Evolutionary conservation across 2,888 invertebrate species (phyloP).

Genomic region (Tiliacea aurago): DNA sequence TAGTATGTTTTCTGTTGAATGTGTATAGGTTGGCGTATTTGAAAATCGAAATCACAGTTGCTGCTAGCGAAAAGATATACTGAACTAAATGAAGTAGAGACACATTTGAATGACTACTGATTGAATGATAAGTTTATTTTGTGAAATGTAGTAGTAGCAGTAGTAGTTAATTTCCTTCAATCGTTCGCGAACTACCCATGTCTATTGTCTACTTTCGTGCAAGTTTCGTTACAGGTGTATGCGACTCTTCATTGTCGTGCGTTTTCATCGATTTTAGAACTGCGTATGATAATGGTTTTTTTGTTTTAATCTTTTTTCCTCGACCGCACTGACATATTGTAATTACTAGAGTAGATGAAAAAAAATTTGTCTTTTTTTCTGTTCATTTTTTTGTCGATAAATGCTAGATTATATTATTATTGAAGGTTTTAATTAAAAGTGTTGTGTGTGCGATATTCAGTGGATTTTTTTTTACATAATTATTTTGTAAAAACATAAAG

Average conservation of each 20-base stretch:
- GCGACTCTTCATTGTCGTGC: background rate
- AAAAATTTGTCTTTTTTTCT: constrained; percentile 29
- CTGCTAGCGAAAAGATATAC: too few relatives aligned
- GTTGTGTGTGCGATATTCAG: constrained; percentile 62
- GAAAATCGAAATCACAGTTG: too few relatives aligned
- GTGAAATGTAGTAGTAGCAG: too few relatives aligned
- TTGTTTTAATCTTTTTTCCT: constrained; percentile 2
- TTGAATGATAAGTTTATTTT: too few relatives aligned
- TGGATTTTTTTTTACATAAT: constrained; percentile 52
- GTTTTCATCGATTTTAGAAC: constrained; percentile 5
- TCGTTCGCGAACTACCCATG: too few relatives aligned
- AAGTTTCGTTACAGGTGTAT: constrained; percentile 3
- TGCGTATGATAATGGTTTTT: background rate
- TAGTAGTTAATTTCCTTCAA: too few relatives aligned
- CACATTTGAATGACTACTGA: too few relatives aligned
- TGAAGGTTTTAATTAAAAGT: constrained; percentile 51
- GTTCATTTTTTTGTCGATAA: constrained; percentile 44
- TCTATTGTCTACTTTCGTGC: too few relatives aligned
- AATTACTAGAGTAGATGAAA: constrained; percentile 47
- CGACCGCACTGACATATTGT: constrained; percentile 48
- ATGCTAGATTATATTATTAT: constrained; percentile 61
- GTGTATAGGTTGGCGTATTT: too few relatives aligned
- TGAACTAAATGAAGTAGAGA: too few relatives aligned
- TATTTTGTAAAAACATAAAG: constrained; percentile 60
- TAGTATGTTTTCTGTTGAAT: too few relatives aligned